Evolutionary conservation across 1,140 invertebrate species (phyloP), one percentile per base, ranked within the genome.

Genomic region (Drosophila erecta): DNA sequence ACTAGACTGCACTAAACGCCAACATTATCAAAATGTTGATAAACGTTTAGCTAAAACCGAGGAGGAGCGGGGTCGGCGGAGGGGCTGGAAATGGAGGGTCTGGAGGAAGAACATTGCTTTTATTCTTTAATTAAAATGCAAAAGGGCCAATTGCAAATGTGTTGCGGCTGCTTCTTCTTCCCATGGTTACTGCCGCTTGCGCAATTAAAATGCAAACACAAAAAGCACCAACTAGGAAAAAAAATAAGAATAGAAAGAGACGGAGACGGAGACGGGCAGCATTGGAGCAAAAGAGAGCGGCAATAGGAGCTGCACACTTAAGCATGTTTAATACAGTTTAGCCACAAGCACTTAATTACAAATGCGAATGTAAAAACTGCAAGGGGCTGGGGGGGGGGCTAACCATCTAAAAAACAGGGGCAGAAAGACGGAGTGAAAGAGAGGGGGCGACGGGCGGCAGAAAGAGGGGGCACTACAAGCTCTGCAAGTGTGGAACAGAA

Each of bases 311-410:
- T 91, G 89, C 89, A 79, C 90, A 91, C 83, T 91, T 91, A 91
- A 86, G 85, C 90, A 90, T 91, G 90, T 91, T 91, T 91, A 91
- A 91, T 87, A 89, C 90, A 91, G 80, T 91, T 91, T 91, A 91
- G 90, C 90, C 90, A 90, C 85, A 90, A 91, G 81, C 87, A 87
- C 85, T 91, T 91, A 91, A 90, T 91, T 90, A 90, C 83, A 76
- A 87, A 90, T 86, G 81, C 73, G 74, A 69, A 60, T 76, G 73
- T 33, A 49, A 69, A 57, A 57, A 47, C 43, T 37, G 40, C n/a
- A 15, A 14, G 20, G n/a, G 27, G 17, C 1, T 1, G 27, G 44
- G 5, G 14, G 46, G 33, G 17, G 20, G 40, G 6, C 43, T 6
- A 33, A n/a, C 56, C 33, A 22, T 27, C 59, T 27, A 22, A 11